Evolutionary conservation across 2,888 invertebrate species (phyloP).

Genomic region (Sesia apiformis): DNA sequence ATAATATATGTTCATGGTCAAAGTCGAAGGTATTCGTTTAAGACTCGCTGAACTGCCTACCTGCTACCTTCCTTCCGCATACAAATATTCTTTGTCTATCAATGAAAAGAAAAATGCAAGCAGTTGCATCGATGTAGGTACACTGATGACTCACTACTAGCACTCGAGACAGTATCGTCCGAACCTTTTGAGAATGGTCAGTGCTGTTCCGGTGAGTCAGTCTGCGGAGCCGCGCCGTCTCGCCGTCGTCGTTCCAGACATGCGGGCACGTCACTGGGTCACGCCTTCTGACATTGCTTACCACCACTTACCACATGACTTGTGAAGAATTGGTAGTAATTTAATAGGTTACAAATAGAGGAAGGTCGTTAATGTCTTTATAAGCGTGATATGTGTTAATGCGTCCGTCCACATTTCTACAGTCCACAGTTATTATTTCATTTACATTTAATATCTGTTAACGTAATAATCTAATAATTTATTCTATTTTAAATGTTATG

Average conservation of each 20-base stretch:
- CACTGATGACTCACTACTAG: constrained; percentile 6
- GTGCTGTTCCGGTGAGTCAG: constrained; percentile 29
- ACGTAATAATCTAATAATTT: too few relatives aligned
- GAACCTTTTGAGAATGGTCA: constrained; percentile 38
- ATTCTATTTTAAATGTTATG: too few relatives aligned
- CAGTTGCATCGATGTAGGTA: too few relatives aligned
- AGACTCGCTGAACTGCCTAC: too few relatives aligned
- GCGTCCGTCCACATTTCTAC: too few relatives aligned
- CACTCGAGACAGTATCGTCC: constrained; percentile 31
- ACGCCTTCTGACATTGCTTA: constrained; percentile 21
- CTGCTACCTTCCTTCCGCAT: too few relatives aligned
- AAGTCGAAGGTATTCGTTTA: too few relatives aligned
- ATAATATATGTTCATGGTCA: too few relatives aligned
- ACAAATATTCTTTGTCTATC: too few relatives aligned
- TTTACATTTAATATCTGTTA: too few relatives aligned
- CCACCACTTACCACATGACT: background rate
- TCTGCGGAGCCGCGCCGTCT: constrained; percentile 48
- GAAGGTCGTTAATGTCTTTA: constrained; percentile 33
- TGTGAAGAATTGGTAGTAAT: constrained; percentile 24
- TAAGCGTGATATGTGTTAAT: constrained; percentile 11
- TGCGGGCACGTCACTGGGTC: constrained; percentile 44
- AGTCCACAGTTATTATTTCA: too few relatives aligned
- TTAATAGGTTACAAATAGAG: constrained; percentile 26
- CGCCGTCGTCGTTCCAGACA: constrained; percentile 9
- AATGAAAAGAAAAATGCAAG: too few relatives aligned